Percentiles rank a stretch among this genome's conserved stretches.
Conservation (phyloP, 2,113 vertebrate genomes). For the Hypanus sabinus region DNA sequence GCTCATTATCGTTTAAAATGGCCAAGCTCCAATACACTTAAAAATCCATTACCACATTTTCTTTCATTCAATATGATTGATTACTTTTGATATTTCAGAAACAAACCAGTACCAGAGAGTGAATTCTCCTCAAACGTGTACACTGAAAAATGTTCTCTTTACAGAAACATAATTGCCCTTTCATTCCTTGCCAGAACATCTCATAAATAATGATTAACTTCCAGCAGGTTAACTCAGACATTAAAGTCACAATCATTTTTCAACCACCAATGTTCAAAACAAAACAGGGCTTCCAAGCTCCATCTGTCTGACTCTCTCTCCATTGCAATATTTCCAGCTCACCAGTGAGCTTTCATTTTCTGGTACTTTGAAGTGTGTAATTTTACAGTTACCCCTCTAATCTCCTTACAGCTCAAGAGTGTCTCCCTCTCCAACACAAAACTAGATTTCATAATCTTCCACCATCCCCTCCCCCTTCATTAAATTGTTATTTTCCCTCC, state of each 20-base stretch:
- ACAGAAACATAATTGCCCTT: background rate
- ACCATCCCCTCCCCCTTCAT: background rate
- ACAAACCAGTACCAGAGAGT: background rate
- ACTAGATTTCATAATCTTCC: background rate
- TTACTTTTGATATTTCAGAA: background rate
- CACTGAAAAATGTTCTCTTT: background rate
- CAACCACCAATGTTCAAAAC: background rate
- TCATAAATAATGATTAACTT: conserved; percentile 13
- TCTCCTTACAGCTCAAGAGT: background rate
- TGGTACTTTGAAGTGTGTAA: background rate
- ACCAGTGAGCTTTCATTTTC: background rate
- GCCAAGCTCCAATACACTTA: background rate
- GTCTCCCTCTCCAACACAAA: background rate
- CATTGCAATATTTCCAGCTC: background rate
- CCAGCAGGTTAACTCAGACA: background rate
- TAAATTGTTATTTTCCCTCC: background rate
- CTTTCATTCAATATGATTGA: background rate
- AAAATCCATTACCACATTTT: background rate
- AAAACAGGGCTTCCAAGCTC: background rate
- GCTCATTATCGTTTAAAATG: background rate
- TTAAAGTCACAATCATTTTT: conserved; percentile 21
- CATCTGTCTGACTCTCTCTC: background rate
- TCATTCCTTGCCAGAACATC: background rate
- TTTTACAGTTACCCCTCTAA: background rate
- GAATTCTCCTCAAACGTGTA: background rate